Base-by-base conservation (phyloP, 2,888 invertebrate species). In the Agelastica alni region DNA sequence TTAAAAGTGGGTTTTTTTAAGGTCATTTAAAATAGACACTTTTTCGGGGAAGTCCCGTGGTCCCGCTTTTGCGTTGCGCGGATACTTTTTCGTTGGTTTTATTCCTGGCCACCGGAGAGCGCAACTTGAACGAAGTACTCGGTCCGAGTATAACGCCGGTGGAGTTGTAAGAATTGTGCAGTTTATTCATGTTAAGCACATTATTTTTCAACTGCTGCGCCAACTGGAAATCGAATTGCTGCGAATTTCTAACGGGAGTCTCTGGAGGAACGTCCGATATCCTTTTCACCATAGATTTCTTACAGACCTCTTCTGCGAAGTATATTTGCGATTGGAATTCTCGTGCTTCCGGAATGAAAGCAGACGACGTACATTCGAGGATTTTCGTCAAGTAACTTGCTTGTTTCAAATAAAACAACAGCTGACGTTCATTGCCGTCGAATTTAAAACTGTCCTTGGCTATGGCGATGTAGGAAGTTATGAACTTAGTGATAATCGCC, bases 381-480 rank as follows among this genome's bases (percentile, higher is more conserved):
- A 89, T 77, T 51, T 80, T 80, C 26, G 85, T 81, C 2, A 92
- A 77, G 46, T 88, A 80, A 55, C 83, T 82, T 0, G 88, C 85
- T 67, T 91, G 91, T 54, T 86, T 83, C 30, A 91, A 75, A 66
- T 88, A 90, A 56, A 86, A 81, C 1, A 82, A 76, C 4, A 86
- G 85, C 67, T 88, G 85, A 4, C 32, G 17, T 51, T 80, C 77
- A 10, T 80, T 76, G 0, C 85, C 82, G 7, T 83, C 80, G 52
- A 85, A 83, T 57, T 81, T 80, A 10, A 83, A 81, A 57, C 87
- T 85, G 45, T 80, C 81, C 49, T 83, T 80, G 1, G 87, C 85
- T 81, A 91, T 87, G 47, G 83, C 81, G 26, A 90, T 82, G 64
- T 89, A 87, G 66, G 89, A 87, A 18, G 83, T 79, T 39, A 89